Evolutionary conservation across 2,888 invertebrate species (phyloP).

Genomic region (Pyrgus malvae): DNA sequence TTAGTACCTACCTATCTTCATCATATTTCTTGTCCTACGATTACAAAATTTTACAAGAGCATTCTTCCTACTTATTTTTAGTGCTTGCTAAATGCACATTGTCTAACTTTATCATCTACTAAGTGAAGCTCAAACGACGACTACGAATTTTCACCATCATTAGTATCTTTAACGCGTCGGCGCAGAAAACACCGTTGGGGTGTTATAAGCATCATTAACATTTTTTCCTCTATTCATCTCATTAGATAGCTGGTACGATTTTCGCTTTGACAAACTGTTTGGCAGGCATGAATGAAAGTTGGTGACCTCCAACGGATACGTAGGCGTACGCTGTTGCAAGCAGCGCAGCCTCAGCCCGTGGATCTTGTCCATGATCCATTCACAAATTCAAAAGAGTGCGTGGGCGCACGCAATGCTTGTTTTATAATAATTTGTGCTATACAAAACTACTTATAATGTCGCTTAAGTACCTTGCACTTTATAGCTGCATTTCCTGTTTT

Average conservation of each 20-base stretch:
- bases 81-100: too few relatives aligned
- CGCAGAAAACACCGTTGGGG: not conserved
- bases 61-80: too few relatives aligned
- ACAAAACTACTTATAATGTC: conserved; percentile 29
- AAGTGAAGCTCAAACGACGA: too few relatives aligned
- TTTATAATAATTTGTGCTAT: conserved; percentile 27
- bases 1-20: too few relatives aligned
- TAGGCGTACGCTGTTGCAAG: conserved; percentile 74
- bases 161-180: conserved; percentile 1
- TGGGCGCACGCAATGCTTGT: conserved; percentile 53
- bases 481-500: not conserved
- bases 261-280: conserved; percentile 27
- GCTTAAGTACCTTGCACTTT: conserved; percentile 1
- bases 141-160: conserved; percentile 4
- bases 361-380: conserved; percentile 54
- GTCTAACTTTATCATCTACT: too few relatives aligned
- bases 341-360: conserved; percentile 35
- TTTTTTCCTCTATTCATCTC: conserved; percentile 12
- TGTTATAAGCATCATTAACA: conserved; percentile 10
- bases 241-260: conserved; percentile 21
- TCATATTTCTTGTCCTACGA: too few relatives aligned
- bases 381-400: conserved; percentile 51
- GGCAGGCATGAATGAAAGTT: conserved; percentile 71
- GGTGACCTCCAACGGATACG: conserved; percentile 70
- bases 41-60: too few relatives aligned